phyloP scores from a whole-genome alignment of 2,113 vertebrate species.

The Calidris pugnax region DNA sequence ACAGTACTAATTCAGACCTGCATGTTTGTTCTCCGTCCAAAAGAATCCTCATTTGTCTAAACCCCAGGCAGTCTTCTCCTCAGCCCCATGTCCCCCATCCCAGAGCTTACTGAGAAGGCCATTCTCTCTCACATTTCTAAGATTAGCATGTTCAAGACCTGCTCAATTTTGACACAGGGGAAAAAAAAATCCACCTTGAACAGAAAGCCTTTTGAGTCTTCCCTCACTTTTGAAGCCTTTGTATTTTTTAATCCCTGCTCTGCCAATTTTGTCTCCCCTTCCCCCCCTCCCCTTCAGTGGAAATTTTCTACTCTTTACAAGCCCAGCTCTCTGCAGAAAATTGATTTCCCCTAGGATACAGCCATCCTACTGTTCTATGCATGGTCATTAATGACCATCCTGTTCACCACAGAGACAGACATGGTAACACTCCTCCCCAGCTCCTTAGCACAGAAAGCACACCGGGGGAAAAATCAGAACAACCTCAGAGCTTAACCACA shows the following conservation, averaged over 20 bases:
- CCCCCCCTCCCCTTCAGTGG: neutral
- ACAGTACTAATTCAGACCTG: neutral
- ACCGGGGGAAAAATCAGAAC: neutral
- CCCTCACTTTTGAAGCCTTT: slow-evolving; percentile 17
- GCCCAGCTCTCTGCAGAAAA: slow-evolving; percentile 26
- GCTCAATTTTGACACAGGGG: neutral
- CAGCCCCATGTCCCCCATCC: neutral
- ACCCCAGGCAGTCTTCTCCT: neutral
- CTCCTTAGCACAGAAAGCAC: neutral
- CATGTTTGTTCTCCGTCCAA: neutral
- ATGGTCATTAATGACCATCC: slow-evolving; percentile 50
- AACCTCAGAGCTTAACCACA: neutral
- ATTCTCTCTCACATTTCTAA: neutral
- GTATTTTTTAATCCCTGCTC: slow-evolving; percentile 29
- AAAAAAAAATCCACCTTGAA: neutral
- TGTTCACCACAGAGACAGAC: slow-evolving; percentile 34
- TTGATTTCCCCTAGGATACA: slow-evolving; percentile 65
- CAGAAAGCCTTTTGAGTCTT: neutral
- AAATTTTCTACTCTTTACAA: slow-evolving; percentile 56
- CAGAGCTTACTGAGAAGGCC: neutral
- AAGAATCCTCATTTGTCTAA: neutral
- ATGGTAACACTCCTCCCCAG: neutral
- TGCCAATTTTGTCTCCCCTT: neutral
- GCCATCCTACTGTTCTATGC: slow-evolving; percentile 40
- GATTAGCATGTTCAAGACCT: neutral